Conservation (phyloP, 2,888 invertebrate species). For the Oscheius sp. region DNA sequence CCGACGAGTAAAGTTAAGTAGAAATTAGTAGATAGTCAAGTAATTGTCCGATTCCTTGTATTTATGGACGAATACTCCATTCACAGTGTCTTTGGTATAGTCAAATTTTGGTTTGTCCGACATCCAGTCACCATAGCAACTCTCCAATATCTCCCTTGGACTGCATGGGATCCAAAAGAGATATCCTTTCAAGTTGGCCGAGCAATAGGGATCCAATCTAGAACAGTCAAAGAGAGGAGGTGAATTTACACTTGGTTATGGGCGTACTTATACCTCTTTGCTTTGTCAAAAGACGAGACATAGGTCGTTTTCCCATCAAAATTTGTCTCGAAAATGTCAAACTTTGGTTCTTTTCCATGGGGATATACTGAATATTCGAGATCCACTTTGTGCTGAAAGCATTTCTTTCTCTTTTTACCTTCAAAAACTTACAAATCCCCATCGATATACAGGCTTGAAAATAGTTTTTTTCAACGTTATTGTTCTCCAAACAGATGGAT, state of each 20-base stretch:
- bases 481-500: not conserved
- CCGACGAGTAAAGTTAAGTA: too few relatives aligned
- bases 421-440: not conserved
- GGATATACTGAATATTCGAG: not conserved
- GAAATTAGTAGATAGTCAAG: too few relatives aligned
- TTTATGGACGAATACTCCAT: too few relatives aligned
- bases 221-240: not conserved
- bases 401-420: not conserved
- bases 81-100: too few relatives aligned
- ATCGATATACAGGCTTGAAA: not conserved
- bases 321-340: slow-evolving; percentile 1
- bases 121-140: too few relatives aligned
- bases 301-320: not conserved
- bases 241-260: not conserved
- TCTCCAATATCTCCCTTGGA: slow-evolving; percentile 8
- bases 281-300: not conserved
- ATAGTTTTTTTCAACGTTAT: not conserved
- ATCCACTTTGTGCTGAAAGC: not conserved
- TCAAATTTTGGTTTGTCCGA: too few relatives aligned
- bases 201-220: slow-evolving; percentile 41
- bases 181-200: slow-evolving; percentile 34
- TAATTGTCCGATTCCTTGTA: too few relatives aligned
- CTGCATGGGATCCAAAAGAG: slow-evolving; percentile 41
- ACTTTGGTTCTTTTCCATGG: not conserved
- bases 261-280: not conserved